A percentile compares a stretch with the other conserved stretches of the same genome.
Conservation (phyloP, 2,113 vertebrate genomes). For the Ictalurus punctatus region DNA sequence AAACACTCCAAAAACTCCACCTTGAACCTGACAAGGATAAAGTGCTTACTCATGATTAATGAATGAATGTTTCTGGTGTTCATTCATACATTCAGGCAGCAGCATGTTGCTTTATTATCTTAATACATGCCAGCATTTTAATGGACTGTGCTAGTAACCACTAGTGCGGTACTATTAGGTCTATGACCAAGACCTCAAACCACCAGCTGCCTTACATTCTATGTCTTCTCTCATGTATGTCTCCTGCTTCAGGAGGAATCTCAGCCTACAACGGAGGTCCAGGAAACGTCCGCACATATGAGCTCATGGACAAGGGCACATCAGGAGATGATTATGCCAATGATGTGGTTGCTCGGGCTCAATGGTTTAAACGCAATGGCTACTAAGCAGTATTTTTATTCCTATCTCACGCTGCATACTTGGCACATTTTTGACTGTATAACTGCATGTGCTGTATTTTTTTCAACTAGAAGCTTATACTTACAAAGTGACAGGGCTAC, state of each 20-base stretch:
- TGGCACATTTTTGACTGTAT: background rate
- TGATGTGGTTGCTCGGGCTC: conserved; percentile 70
- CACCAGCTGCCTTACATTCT: no score
- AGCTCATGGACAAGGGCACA: conserved; percentile 52
- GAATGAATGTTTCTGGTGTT: no score
- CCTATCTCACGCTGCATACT: background rate
- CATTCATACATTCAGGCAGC: no score
- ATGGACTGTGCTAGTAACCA: no score
- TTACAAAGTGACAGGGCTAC: background rate
- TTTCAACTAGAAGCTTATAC: background rate
- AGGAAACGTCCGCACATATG: conserved; percentile 44
- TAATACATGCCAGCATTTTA: no score
- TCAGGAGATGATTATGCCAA: conserved; percentile 68
- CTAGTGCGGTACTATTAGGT: no score
- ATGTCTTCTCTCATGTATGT: background rate
- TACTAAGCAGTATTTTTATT: conserved; percentile 56
- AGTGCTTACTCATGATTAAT: no score
- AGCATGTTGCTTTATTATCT: no score
- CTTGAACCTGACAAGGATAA: no score
- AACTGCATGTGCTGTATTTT: background rate
- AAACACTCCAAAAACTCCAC: no score
- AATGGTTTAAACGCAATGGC: conserved; percentile 65
- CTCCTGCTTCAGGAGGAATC: conserved; percentile 35
- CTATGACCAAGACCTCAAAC: no score
- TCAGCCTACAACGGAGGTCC: conserved; percentile 39